A percentile compares a stretch with the other conserved stretches of the same genome.
phyloP scores from a whole-genome alignment of 2,797 vertebrate species.

The Gorsachius magnificus region DNA sequence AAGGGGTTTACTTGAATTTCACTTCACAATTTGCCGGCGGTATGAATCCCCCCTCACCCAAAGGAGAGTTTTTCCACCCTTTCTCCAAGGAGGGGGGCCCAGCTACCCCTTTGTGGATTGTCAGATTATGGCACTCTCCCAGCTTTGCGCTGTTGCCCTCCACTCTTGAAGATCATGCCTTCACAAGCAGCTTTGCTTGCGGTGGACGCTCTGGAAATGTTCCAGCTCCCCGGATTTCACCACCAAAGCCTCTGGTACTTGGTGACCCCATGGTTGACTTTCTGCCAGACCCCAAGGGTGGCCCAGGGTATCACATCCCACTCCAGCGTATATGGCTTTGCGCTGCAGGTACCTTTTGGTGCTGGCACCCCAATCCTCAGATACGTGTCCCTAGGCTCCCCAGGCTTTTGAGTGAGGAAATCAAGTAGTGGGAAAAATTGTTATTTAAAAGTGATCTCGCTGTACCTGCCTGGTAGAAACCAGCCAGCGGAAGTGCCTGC shows the following conservation, averaged over 20 bases:
- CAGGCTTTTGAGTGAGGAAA: background rate
- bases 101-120: background rate
- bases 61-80: background rate
- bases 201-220: background rate
- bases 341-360: background rate
- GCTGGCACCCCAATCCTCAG: background rate
- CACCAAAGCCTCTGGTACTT: background rate
- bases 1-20: background rate
- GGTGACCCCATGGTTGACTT: background rate
- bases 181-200: background rate
- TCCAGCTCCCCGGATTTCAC: background rate
- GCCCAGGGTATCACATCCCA: rapidly evolving
- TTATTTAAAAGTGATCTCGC: background rate
- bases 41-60: background rate
- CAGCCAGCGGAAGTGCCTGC: background rate
- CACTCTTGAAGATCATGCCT: background rate
- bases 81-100: background rate
- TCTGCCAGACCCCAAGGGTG: background rate
- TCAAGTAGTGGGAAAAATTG: background rate
- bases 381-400: background rate
- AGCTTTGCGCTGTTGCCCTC: background rate
- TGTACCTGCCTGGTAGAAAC: background rate
- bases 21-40: background rate
- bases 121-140: background rate
- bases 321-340: background rate